Percentiles rank a stretch among this genome's conserved stretches.
Conservation (phyloP, 2,888 invertebrate genomes). For the Electrophaes corylata region DNA sequence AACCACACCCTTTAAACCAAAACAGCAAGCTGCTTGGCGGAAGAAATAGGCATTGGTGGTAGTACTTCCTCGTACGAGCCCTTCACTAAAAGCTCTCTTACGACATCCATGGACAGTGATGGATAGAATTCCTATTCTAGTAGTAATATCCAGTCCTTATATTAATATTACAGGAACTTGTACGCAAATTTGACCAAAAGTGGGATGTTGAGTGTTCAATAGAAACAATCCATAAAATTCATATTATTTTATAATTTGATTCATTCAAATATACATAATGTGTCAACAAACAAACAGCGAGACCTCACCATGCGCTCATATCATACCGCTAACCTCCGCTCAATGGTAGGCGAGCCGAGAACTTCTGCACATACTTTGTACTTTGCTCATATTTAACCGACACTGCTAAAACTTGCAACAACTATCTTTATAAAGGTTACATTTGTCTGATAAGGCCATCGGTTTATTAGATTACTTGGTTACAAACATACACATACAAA, state of each 20-base stretch:
- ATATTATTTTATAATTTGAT: constrained; percentile 84
- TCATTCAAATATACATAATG: constrained; percentile 84
- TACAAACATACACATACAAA: constrained; percentile 23
- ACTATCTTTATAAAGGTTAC: constrained; percentile 8
- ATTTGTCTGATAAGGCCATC: constrained; percentile 33
- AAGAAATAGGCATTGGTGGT: too few relatives aligned
- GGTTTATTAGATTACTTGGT: constrained; percentile 28
- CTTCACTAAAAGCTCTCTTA: too few relatives aligned
- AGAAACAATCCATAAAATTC: constrained; percentile 72
- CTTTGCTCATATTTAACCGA: constrained; percentile 51
- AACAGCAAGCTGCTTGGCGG: too few relatives aligned
- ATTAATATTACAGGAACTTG: too few relatives aligned
- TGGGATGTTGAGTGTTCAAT: neutral
- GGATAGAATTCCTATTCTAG: too few relatives aligned
- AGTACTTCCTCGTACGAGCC: too few relatives aligned
- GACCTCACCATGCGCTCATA: constrained; percentile 59
- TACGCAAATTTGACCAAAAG: neutral
- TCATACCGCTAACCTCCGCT: constrained; percentile 46
- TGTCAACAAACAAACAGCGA: constrained; percentile 84
- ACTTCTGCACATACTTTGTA: constrained; percentile 84
- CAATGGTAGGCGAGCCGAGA: constrained; percentile 66
- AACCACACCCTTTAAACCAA: too few relatives aligned
- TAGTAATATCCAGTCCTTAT: too few relatives aligned
- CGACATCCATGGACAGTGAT: too few relatives aligned
- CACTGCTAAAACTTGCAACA: constrained; percentile 47